Percentiles rank a stretch among this genome's conserved stretches.
Conservation (phyloP, 30 jellyfish, hydroid and myxozoan genomes). For the Hydra vulgaris region DNA sequence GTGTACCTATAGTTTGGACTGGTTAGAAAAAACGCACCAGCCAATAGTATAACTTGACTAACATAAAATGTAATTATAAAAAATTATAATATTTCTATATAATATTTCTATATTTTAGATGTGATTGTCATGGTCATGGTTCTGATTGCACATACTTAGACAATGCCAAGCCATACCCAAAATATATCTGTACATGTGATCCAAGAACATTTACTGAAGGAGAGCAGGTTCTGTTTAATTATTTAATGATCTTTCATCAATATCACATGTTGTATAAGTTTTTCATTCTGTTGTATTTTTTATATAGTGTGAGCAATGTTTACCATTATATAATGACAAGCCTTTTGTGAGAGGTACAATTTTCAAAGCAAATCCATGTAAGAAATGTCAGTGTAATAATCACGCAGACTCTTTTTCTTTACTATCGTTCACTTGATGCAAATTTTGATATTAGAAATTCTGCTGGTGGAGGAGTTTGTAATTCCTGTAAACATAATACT, state of each 20-base stretch:
- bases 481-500: slow-evolving; percentile 76
- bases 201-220: slow-evolving; percentile 80
- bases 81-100: too few species aligned
- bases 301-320: slow-evolving; percentile 79
- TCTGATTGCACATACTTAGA: slow-evolving; percentile 44
- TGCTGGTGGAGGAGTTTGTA: slow-evolving; percentile 96
- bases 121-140: slow-evolving; percentile 97
- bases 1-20: too few species aligned
- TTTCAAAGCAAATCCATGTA: slow-evolving; percentile 79
- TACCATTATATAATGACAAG: slow-evolving; percentile 84
- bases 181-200: slow-evolving; percentile 80
- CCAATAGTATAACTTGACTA: too few species aligned
- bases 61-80: too few species aligned
- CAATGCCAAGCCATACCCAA: slow-evolving; percentile 67
- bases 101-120: too few species aligned
- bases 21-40: too few species aligned
- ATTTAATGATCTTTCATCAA: not conserved
- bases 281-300: too few species aligned
- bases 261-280: not conserved
- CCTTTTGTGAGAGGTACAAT: slow-evolving; percentile 92
- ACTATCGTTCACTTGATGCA: slow-evolving; percentile 52
- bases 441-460: slow-evolving; percentile 52
- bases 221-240: slow-evolving; percentile 55
- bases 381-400: slow-evolving; percentile 63
- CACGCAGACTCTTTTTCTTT: slow-evolving; percentile 75